Evolutionary conservation across 2,797 vertebrate genomes (phyloP).

Genomic region (Helostoma temminkii): DNA sequence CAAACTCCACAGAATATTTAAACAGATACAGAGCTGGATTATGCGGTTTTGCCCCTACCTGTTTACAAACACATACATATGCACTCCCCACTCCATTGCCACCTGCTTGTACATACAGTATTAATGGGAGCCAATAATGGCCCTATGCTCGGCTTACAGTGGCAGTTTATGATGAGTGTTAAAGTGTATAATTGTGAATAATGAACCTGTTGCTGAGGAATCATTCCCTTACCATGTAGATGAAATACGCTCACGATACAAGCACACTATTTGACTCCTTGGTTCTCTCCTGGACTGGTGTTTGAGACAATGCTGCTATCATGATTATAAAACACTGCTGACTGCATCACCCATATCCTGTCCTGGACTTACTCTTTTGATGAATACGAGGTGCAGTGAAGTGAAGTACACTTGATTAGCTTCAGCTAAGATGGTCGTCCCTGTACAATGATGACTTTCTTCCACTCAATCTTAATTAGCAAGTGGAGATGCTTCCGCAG

Average conservation of each 20-base stretch:
- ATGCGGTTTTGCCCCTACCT: conserved; percentile 12
- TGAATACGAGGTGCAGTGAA: conserved; percentile 65
- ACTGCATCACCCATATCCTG: conserved; percentile 29
- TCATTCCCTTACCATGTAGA: conserved; percentile 65
- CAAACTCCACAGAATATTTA: conserved; percentile 48
- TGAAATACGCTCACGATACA: conserved; percentile 44
- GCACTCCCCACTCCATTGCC: conserved; percentile 46
- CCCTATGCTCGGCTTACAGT: conserved; percentile 70
- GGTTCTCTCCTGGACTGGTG: background rate
- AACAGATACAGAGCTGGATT: conserved; percentile 43
- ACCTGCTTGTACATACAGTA: conserved; percentile 73
- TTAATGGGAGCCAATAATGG: conserved; percentile 81
- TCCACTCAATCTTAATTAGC: conserved; percentile 83
- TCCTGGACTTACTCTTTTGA: conserved; percentile 42
- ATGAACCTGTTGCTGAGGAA: conserved; percentile 76
- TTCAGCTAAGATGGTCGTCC: conserved; percentile 60
- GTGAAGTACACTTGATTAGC: conserved; percentile 75
- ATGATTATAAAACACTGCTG: conserved; percentile 32
- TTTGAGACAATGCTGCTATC: conserved; percentile 39
- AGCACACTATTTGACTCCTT: background rate
- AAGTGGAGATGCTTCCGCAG: conserved; percentile 77
- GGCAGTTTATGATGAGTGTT: conserved; percentile 81
- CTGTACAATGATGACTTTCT: conserved; percentile 72
- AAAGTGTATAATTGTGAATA: conserved; percentile 82
- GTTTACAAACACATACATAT: conserved; percentile 16